Percentiles rank a stretch among this genome's conserved stretches.
phyloP scores from a whole-genome alignment of 2,797 vertebrate species.

The Rhincodon typus region DNA sequence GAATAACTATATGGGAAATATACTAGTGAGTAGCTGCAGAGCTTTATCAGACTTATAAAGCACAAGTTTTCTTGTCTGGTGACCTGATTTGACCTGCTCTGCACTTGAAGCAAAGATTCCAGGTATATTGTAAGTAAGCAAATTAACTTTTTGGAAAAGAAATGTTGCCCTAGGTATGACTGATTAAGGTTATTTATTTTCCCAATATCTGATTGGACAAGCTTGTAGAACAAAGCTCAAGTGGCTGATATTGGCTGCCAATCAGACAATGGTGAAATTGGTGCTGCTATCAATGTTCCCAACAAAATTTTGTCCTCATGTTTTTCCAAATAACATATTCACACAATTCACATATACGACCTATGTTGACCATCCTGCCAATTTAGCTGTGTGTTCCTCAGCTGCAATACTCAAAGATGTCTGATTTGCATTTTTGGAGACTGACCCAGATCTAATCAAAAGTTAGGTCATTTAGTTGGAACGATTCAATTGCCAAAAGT shows the following conservation, averaged over 20 bases:
- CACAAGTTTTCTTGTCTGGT: not conserved
- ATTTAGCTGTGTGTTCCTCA: not conserved
- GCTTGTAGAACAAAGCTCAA: not conserved
- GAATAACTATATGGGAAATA: not conserved
- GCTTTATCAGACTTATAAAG: not conserved
- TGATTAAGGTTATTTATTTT: not conserved
- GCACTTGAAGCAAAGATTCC: not conserved
- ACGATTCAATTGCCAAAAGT: not conserved
- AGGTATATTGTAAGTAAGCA: not conserved
- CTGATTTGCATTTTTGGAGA: conserved; percentile 8
- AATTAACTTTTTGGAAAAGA: not conserved
- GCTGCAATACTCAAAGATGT: not conserved
- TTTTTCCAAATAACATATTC: not conserved
- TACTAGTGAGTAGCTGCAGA: not conserved
- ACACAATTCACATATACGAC: not conserved
- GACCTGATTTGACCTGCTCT: not conserved
- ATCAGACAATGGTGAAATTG: not conserved
- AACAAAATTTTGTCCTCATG: not conserved
- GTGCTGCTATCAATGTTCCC: not conserved
- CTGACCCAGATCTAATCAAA: not conserved
- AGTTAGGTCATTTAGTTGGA: not conserved
- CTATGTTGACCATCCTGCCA: not conserved
- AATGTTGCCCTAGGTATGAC: not conserved
- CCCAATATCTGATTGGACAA: not conserved
- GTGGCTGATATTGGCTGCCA: not conserved